Evolutionary conservation across 2,113 vertebrate species (phyloP), one percentile per base, ranked within the genome.

Genomic region (Oplegnathus fasciatus): DNA sequence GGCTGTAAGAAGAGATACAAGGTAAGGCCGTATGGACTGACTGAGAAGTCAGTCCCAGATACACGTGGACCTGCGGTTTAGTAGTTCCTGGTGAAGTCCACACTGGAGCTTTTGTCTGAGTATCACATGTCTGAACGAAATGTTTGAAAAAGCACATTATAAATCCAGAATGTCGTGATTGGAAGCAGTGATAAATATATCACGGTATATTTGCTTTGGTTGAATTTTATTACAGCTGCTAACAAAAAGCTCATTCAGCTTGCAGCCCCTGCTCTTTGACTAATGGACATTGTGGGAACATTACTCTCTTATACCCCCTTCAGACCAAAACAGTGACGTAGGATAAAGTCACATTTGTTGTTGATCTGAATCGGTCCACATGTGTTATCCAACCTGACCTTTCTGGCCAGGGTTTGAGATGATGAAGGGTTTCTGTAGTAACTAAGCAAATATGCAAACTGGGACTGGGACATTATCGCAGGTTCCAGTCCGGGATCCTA

Each of bases 1-100:
- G 98, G 98, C 88, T 99, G 98, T 92, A 99, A 99, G 95, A 99
- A 99, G 95, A 97, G 98, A 97, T 99, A 99, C 72, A 99, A 99
- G 97, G 98, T 99, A 94, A 79, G 72, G 61, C 15, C 6, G 5
- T 14, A 81, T 6, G 3, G 34, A 37, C n/a, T 57, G 34, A 69
- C 3, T 1, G 57, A 60, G 44, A 64, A 61, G 66, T 61, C 61
- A 13, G 42, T 40, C 30, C 5, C 28, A 22, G 66, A 44, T 2
- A 2, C n/a, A 1, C 60, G 17, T 17, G 50, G 44, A 79, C 71
- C 78, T 54, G 57, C 78, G 52, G 18, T 75, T 84, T 54, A 11
- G 8, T 9, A 7, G 26, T n/a, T 42, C 75, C 73, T n/a, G 20
- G 34, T 65, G 22, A 32, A 46, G 61, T 55, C 58, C 61, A 92